Evolutionary conservation across 2,888 invertebrate genomes (phyloP).

Genomic region (Calameuta filiformis): DNA sequence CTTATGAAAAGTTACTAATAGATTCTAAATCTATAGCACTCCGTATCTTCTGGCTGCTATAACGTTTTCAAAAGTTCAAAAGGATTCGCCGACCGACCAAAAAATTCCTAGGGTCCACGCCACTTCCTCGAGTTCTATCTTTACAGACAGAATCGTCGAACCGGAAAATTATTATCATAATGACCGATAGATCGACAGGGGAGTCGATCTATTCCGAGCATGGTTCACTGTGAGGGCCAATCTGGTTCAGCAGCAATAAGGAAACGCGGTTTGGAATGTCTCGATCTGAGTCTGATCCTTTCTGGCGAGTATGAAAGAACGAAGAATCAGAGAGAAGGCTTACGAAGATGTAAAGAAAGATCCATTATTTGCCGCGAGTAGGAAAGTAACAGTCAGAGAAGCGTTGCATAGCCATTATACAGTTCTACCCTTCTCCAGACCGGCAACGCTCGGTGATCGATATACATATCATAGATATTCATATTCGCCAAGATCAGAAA

Average conservation of each 20-base stretch:
- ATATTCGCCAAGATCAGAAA: constrained; percentile 29
- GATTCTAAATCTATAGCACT: not conserved
- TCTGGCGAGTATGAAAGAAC: not conserved
- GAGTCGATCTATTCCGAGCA: constrained; percentile 21
- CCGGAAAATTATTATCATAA: constrained; percentile 60
- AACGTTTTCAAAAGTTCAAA: not conserved
- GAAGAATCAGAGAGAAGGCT: too few species aligned
- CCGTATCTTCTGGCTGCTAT: not conserved
- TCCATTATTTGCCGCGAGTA: constrained; percentile 37
- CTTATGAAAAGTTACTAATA: not conserved
- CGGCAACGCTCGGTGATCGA: constrained; percentile 14
- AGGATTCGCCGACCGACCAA: not conserved
- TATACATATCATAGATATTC: constrained; percentile 29
- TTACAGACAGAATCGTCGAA: constrained; percentile 31
- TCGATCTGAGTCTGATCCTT: constrained; percentile 40
- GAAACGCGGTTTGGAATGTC: constrained; percentile 60
- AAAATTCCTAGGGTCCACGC: not conserved
- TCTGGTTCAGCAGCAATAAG: constrained; percentile 55
- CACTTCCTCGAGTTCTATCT: not conserved
- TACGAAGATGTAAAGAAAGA: not conserved
- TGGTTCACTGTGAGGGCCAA: constrained; percentile 25
- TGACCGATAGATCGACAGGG: constrained; percentile 44
- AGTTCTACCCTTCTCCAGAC: not conserved
- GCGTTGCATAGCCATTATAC: constrained; percentile 33
- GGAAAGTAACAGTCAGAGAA: constrained; percentile 27